Conservation (phyloP, 2,888 invertebrate genomes). For the Tuberolachnus salignus region DNA sequence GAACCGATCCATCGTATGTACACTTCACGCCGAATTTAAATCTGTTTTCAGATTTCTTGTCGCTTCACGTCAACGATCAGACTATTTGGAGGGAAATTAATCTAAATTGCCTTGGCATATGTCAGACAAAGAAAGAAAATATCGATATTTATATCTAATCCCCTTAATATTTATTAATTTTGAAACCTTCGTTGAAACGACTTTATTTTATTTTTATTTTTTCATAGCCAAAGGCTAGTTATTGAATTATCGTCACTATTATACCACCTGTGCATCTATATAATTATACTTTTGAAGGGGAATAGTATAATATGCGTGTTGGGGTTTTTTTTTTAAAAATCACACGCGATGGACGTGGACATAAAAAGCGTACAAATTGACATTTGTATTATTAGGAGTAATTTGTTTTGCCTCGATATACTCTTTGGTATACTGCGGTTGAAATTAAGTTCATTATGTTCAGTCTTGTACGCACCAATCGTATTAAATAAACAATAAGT, state of each 20-base stretch:
- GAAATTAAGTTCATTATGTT: constrained; percentile 46
- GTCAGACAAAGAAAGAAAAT: no score
- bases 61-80: no score
- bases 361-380: constrained; percentile 22
- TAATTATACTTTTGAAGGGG: not conserved
- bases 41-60: no score
- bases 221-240: not conserved
- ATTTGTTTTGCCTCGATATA: constrained; percentile 8
- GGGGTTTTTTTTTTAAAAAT: constrained; percentile 21
- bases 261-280: constrained; percentile 36
- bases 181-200: not conserved
- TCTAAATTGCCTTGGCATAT: no score
- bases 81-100: no score
- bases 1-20: no score
- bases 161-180: constrained; percentile 15
- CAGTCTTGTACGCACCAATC: constrained; percentile 44
- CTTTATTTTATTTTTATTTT: no score
- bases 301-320: not conserved
- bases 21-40: no score
- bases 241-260: constrained; percentile 25
- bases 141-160: no score
- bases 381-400: constrained; percentile 30
- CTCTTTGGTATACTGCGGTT: constrained; percentile 17
- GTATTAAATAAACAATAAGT: constrained; percentile 49
- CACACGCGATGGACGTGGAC: not conserved